Percentiles rank a stretch among this genome's conserved stretches.
phyloP scores from a whole-genome alignment of 2,888 invertebrate genomes.

The Stenodera caucasica region DNA sequence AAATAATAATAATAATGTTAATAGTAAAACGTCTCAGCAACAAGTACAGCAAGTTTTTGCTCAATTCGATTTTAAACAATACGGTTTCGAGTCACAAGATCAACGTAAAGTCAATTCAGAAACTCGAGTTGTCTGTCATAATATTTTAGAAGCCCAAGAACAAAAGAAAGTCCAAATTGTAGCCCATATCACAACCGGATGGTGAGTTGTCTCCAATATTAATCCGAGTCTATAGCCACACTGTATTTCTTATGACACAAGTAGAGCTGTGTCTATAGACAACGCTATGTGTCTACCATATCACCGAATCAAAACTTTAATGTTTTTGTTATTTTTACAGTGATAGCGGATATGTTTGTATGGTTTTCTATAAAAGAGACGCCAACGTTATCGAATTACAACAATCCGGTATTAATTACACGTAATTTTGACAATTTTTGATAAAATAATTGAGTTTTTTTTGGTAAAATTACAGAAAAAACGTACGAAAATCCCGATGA shows the following conservation, averaged over 20 bases:
- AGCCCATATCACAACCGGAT: slow-evolving; percentile 76
- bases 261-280: background rate
- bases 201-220: too few species aligned
- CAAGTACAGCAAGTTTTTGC: slow-evolving; percentile 48
- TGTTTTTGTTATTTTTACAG: slow-evolving; percentile 60
- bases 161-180: slow-evolving; percentile 68
- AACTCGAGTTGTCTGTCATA: slow-evolving; percentile 66
- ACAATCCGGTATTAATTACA: slow-evolving; percentile 58
- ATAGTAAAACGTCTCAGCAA: slow-evolving; percentile 46
- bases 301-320: background rate
- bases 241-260: background rate
- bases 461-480: slow-evolving; percentile 36
- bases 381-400: slow-evolving; percentile 74
- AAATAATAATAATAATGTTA: slow-evolving; percentile 15
- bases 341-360: slow-evolving; percentile 78
- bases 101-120: slow-evolving; percentile 55
- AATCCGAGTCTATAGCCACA: too few species aligned
- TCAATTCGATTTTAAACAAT: slow-evolving; percentile 43
- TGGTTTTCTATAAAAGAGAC: slow-evolving; percentile 72
- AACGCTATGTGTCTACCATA: background rate
- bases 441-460: slow-evolving; percentile 13
- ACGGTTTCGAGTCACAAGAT: slow-evolving; percentile 49
- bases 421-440: background rate
- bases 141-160: slow-evolving; percentile 61
- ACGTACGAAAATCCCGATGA: slow-evolving; percentile 65